Evolutionary conservation across 2,888 invertebrate genomes (phyloP), one percentile per base, ranked within the genome.

Genomic region (Graphium colonna): DNA sequence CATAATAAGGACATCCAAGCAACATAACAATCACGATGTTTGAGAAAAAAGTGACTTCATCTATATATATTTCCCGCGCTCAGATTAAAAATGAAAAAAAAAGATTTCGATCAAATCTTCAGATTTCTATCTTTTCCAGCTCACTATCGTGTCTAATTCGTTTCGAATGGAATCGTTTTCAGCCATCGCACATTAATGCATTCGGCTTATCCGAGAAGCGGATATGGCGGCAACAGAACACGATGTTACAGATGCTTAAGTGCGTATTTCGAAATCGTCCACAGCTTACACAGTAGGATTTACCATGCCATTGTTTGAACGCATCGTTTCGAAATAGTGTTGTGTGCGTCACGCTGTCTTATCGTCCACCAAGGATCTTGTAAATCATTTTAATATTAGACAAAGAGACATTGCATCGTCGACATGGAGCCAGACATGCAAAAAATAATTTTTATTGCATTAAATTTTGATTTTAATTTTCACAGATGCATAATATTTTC

Each of bases 241-340:
- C 55, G 44, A 60, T 54, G 59, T 69, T 70, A 67, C 64, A 57
- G 56, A 59, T 60, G 51, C 47, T 40, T 58, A 58, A 63, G 65
- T 60, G 61, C 55, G 57, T 57, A 60, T 84, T 80, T 76, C 76
- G 68, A 80, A 77, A 82, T 72, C 66, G 64, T 64, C 64, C 62
- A 75, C 68, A 67, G 21, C 50, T 45, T 53, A 50, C 39, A 53
- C 53, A 68, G 67, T 70, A 68, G 71, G 71, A 69, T 71, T 72
- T 71, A 69, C 76, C 73, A 75, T 78, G 77, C 77, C 65, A 82
- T 86, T 84, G 86, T 85, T 75, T 56, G 60, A 61, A 72, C 70
- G 73, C 71, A 74, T 66, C 65, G 62, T 82, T 79, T 82, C 73
- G 80, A 75, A 83, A 83, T 68, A 39, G 17, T 57, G 60, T 60